Conservation (phyloP, 2,888 invertebrate species). For the Drosophila mimetica region DNA sequence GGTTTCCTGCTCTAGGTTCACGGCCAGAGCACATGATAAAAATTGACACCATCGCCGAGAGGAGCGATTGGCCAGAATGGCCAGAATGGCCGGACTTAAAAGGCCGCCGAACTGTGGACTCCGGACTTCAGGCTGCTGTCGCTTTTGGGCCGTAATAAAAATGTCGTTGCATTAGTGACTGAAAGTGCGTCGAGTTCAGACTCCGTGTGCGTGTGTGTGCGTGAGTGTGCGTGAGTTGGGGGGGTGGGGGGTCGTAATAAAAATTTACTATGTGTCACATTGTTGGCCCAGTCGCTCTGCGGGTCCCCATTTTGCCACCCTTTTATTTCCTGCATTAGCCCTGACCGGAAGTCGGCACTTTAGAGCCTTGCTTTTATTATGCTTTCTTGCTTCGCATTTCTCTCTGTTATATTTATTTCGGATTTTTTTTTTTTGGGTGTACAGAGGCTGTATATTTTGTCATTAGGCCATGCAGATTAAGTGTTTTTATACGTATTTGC, state of each 20-base stretch:
- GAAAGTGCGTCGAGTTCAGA: conserved; percentile 32
- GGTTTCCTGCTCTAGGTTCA: conserved; percentile 54
- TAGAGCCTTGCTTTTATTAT: conserved; percentile 51
- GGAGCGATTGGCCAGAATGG: conserved; percentile 14
- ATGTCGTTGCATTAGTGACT: conserved; percentile 74
- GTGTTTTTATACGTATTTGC: conserved; percentile 40
- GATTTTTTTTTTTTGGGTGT: too few species aligned
- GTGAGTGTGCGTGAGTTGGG: conserved; percentile 10
- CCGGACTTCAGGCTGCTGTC: conserved; percentile 10
- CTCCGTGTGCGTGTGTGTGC: conserved; percentile 21
- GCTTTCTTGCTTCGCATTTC: background rate
- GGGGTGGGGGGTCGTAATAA: conserved; percentile 56
- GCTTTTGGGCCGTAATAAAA: conserved; percentile 72
- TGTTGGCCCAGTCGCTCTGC: conserved; percentile 40
- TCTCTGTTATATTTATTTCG: background rate
- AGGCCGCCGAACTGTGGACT: conserved; percentile 46
- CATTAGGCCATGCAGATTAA: conserved; percentile 65
- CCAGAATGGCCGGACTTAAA: conserved; percentile 60
- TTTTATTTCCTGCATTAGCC: conserved; percentile 51
- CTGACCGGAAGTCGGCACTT: conserved; percentile 71
- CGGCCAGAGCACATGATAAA: conserved; percentile 70
- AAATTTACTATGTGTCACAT: conserved; percentile 78
- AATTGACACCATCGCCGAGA: conserved; percentile 67
- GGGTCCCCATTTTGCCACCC: background rate
- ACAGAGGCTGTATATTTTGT: conserved; percentile 48